phyloP scores from a whole-genome alignment of 2,888 invertebrate genomes.

The Cynaeus angustus region DNA sequence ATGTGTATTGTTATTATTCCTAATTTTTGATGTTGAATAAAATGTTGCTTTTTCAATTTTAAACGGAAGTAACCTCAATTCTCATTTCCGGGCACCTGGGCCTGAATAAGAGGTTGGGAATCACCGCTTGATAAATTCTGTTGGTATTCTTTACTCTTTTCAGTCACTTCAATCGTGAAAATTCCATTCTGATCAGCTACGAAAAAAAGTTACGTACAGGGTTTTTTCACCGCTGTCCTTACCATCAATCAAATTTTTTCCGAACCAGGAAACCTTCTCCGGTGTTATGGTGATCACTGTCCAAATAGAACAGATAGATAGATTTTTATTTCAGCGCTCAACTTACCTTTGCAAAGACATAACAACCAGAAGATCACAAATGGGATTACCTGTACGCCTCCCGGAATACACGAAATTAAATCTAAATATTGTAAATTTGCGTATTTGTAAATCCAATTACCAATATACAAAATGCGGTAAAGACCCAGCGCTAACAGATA shows the following conservation, averaged over 20 bases:
- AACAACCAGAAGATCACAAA: neutral
- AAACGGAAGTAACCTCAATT: neutral
- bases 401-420: conserved; percentile 1
- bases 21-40: conserved; percentile 49
- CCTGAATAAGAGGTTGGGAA: neutral
- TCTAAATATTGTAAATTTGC: neutral
- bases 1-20: conserved; percentile 44
- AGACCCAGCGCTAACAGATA: conserved; percentile 32
- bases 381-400: conserved; percentile 19
- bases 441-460: conserved; percentile 44
- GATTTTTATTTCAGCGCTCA: neutral
- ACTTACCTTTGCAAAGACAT: conserved; percentile 10
- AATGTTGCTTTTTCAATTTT: conserved; percentile 41
- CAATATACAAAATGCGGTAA: conserved; percentile 39
- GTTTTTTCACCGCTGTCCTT: neutral
- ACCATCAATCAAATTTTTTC: conserved; percentile 1
- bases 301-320: neutral
- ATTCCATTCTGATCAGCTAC: neutral
- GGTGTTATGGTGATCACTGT: neutral
- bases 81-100: neutral
- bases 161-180: neutral
- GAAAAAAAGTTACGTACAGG: neutral
- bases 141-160: neutral
- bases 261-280: neutral
- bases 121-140: neutral